Percentiles rank a stretch among this genome's conserved stretches.
Evolutionary conservation across 2,797 vertebrate genomes (phyloP).

Genomic region (Potorous gilbertii): DNA sequence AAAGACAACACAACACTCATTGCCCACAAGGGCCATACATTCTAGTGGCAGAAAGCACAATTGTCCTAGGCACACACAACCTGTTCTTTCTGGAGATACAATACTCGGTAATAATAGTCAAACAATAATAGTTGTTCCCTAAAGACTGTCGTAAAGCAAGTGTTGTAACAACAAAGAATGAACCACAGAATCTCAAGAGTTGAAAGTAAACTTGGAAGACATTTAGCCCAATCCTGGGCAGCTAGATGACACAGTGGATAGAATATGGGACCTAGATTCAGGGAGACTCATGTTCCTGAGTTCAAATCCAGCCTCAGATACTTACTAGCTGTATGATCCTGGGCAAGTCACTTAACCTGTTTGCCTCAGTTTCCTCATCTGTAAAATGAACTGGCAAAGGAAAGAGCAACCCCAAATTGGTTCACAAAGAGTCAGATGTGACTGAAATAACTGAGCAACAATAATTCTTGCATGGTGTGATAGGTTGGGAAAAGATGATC

Average conservation of each 20-base stretch:
- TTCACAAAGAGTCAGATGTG: background rate
- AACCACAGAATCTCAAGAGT: background rate
- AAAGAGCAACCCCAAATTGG: background rate
- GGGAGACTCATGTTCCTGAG: background rate
- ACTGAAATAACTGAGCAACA: background rate
- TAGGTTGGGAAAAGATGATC: background rate
- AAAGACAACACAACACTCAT: background rate
- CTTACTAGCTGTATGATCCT: background rate
- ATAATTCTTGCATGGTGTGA: background rate
- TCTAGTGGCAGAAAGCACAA: background rate
- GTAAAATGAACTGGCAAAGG: background rate
- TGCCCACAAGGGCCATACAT: background rate
- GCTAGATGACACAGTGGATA: background rate
- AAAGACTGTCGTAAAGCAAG: background rate
- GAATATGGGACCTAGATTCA: background rate
- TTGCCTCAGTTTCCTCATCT: background rate
- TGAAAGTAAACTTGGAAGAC: background rate
- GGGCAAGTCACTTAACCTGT: background rate
- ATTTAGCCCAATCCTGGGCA: background rate
- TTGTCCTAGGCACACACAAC: conserved; percentile 12
- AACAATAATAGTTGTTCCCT: background rate
- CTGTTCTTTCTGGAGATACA: conserved; percentile 24
- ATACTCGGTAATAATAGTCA: no score
- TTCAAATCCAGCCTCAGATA: background rate
- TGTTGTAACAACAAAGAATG: background rate